phyloP scores from a whole-genome alignment of 1,140 invertebrate species.

The Lerema accius region DNA sequence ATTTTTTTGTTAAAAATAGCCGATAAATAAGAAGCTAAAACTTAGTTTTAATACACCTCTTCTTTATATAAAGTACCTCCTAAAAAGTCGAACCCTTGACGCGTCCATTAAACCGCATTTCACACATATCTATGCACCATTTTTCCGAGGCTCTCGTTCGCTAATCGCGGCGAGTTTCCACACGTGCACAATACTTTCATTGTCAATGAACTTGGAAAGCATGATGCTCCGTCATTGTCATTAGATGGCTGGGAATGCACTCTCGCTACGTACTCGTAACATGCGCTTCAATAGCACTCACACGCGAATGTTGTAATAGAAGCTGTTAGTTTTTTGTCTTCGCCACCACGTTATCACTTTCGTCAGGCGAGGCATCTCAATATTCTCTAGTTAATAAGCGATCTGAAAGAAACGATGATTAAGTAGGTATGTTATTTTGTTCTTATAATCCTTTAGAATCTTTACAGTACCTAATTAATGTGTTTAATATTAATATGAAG shows the following conservation, averaged over 20 bases:
- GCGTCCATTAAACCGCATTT: too few relatives aligned
- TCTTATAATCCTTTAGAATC: too few relatives aligned
- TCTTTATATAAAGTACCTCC: too few relatives aligned
- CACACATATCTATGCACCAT: not conserved
- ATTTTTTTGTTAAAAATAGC: too few relatives aligned
- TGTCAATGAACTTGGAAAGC: conserved; percentile 81
- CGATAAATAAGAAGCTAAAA: too few relatives aligned
- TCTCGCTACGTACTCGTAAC: conserved; percentile 72
- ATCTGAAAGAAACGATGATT: too few relatives aligned
- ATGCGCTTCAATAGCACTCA: conserved; percentile 46
- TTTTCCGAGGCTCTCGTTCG: conserved; percentile 6
- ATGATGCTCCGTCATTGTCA: conserved; percentile 76
- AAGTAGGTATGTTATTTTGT: not conserved
- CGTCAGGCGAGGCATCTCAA: conserved; percentile 29
- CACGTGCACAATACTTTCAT: conserved; percentile 75
- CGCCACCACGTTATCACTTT: conserved; percentile 25
- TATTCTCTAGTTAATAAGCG: conserved; percentile 14
- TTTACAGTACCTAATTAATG: too few relatives aligned
- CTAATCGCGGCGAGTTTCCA: conserved; percentile 62
- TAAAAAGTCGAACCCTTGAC: too few relatives aligned
- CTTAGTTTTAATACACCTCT: too few relatives aligned
- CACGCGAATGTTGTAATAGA: conserved; percentile 55
- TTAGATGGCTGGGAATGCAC: conserved; percentile 75
- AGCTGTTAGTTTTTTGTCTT: conserved; percentile 19
- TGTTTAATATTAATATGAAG: too few relatives aligned